Evolutionary conservation across 2,113 vertebrate genomes (phyloP).

Genomic region (Cyanistes caeruleus): DNA sequence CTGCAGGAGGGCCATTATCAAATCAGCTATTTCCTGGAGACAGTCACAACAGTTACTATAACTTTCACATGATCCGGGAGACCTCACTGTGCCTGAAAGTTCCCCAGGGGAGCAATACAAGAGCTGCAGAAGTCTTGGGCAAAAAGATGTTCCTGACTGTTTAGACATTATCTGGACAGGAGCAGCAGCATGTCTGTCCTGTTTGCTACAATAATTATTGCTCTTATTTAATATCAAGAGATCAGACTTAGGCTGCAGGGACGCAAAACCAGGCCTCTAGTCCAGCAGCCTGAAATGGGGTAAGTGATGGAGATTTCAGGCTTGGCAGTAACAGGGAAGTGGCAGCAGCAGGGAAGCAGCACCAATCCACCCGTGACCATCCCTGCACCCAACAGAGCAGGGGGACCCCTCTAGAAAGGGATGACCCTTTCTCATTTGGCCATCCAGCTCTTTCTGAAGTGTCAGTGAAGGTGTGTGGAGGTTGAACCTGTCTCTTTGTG

Average conservation of each 20-base stretch:
- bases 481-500: background rate
- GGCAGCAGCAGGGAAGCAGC: background rate
- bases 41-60: background rate
- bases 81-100: background rate
- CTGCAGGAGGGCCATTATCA: background rate
- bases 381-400: rapidly evolving
- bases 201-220: background rate
- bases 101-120: background rate
- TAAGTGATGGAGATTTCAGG: background rate
- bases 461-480: background rate
- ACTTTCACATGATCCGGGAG: background rate
- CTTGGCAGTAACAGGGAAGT: background rate
- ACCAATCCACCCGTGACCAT: background rate
- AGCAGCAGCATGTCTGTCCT: background rate
- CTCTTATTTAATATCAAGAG: background rate
- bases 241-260: background rate
- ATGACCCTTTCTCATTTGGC: background rate
- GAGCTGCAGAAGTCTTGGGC: background rate
- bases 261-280: background rate
- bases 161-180: background rate
- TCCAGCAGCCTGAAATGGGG: background rate
- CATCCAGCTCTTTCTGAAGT: background rate
- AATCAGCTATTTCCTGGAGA: background rate
- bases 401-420: background rate
- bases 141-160: background rate